Evolutionary conservation across 2,888 invertebrate species (phyloP).

Genomic region (Lithophane leautieri): DNA sequence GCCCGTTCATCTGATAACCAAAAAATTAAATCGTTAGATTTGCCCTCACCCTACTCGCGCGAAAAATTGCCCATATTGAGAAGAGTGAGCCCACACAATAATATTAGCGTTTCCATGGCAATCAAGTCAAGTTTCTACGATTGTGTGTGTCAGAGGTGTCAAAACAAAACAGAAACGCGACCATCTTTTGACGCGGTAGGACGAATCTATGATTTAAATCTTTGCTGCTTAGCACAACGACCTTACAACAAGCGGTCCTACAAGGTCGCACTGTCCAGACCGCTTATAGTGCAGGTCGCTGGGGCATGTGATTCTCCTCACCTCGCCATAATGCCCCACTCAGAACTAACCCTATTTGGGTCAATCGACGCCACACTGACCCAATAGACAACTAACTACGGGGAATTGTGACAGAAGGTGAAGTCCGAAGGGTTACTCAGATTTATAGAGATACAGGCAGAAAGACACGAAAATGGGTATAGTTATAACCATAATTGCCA

Average conservation of each 20-base stretch:
- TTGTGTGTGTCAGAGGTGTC: background rate
- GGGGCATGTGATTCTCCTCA: conserved; percentile 47
- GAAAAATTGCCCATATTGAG: background rate
- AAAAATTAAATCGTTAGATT: background rate
- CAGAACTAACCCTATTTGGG: conserved; percentile 60
- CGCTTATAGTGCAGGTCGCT: conserved; percentile 17
- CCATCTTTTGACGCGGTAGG: background rate
- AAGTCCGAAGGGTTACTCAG: background rate
- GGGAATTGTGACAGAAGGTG: conserved; percentile 30
- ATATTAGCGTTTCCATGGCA: background rate
- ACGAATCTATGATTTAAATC: background rate
- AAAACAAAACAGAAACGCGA: background rate
- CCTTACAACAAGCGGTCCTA: background rate
- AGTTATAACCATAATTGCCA: background rate
- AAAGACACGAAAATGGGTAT: background rate
- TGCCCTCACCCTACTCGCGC: too few species aligned
- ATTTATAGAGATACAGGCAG: background rate
- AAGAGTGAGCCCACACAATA: background rate
- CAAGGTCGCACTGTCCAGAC: conserved; percentile 39
- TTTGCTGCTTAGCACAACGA: background rate
- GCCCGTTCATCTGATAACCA: background rate
- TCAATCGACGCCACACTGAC: conserved; percentile 63
- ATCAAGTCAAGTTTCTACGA: background rate
- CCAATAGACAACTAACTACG: conserved; percentile 11
- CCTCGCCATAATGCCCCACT: conserved; percentile 52